These are phyloP conservation scores for Trichoplusia ni DNA, from an alignment of 1,140 invertebrate species.

Conservation along the genomic window DNA sequence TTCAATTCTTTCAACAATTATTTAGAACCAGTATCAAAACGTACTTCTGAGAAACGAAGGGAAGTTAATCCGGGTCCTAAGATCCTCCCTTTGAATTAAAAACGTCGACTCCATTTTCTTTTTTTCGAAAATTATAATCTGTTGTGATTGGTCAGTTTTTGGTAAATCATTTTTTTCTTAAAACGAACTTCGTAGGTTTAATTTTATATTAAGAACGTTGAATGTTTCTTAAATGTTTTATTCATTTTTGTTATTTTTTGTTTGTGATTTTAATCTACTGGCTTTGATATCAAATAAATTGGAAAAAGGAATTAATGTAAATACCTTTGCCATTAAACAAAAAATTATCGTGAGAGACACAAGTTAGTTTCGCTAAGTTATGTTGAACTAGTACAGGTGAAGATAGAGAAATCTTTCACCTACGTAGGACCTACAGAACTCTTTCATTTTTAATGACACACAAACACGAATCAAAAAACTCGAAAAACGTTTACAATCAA, in stretches of 20 bases:
- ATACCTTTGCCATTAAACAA: too few species aligned
- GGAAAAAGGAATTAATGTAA: too few species aligned
- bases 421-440: background rate
- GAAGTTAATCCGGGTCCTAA: constrained; percentile 9
- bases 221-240: too few species aligned
- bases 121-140: constrained; percentile 18
- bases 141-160: constrained; percentile 26
- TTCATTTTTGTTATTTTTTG: too few species aligned
- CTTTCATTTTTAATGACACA: background rate
- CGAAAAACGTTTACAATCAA: constrained; percentile 5
- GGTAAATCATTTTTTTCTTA: background rate
- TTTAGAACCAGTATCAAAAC: constrained; percentile 10
- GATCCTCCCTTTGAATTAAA: constrained; percentile 20
- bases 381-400: too few species aligned
- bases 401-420: too few species aligned
- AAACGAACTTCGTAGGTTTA: too few species aligned
- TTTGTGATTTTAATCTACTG: too few species aligned
- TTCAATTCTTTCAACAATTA: background rate
- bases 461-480: background rate
- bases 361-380: too few species aligned
- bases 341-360: too few species aligned
- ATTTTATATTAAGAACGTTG: too few species aligned
- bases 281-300: too few species aligned
- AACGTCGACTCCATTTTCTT: constrained; percentile 11
- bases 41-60: constrained; percentile 14